A percentile compares a stretch with the other conserved stretches of the same genome.
phyloP scores from a whole-genome alignment of 2,888 invertebrate genomes.

The Nymphalis polychloros region DNA sequence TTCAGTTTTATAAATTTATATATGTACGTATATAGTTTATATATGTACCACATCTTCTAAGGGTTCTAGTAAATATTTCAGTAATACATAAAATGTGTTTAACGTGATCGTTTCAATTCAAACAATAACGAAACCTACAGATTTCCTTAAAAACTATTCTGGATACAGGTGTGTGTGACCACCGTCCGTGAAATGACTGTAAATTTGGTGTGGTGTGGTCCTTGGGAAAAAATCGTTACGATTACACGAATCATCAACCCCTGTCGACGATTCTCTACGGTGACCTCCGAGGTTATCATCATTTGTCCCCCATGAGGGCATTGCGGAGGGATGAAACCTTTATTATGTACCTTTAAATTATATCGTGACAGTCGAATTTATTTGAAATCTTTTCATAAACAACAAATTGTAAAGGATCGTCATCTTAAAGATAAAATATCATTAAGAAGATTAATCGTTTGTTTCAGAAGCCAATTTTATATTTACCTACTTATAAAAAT shows the following conservation, averaged over 20 bases:
- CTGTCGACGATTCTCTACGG: conserved; percentile 69
- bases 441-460: too few relatives aligned
- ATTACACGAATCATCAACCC: conserved; percentile 77
- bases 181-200: conserved; percentile 77
- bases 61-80: too few relatives aligned
- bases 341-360: neutral
- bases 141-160: conserved; percentile 22
- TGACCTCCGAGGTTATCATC: conserved; percentile 64
- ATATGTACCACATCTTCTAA: too few relatives aligned
- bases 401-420: too few relatives aligned
- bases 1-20: too few relatives aligned
- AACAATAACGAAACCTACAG: conserved; percentile 1
- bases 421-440: too few relatives aligned
- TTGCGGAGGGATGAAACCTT: conserved; percentile 20
- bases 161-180: conserved; percentile 66
- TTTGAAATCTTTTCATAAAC: neutral
- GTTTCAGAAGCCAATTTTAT: too few relatives aligned
- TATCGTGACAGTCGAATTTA: neutral
- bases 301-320: conserved; percentile 58
- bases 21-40: too few relatives aligned
- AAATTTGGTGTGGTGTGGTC: conserved; percentile 79
- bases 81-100: too few relatives aligned
- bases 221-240: conserved; percentile 66
- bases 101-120: too few relatives aligned
- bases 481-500: too few relatives aligned